These are phyloP conservation scores for Chaitophorus viminalis DNA, from an alignment of 2,888 invertebrate genomes.

Conservation along the genomic window DNA sequence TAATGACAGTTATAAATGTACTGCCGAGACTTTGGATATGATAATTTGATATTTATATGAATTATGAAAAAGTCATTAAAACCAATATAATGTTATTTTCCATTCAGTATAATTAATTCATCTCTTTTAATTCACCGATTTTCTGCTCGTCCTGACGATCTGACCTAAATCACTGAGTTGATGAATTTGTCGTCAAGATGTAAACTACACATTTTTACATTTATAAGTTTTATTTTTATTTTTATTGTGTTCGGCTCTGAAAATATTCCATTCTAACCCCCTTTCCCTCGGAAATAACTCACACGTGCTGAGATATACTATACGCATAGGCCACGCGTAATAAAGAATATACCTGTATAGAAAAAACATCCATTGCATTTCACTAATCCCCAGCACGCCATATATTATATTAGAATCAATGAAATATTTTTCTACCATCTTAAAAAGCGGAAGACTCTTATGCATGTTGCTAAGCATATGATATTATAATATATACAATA, in stretches of 20 bases:
- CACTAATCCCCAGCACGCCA: background rate
- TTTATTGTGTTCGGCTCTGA: background rate
- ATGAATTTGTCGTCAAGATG: background rate
- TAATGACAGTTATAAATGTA: too few species aligned
- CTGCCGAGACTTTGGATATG: too few species aligned
- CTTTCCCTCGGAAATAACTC: background rate
- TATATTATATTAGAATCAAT: background rate
- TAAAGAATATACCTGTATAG: background rate
- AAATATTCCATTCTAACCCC: background rate
- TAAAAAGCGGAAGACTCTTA: background rate
- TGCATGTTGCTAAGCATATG: background rate
- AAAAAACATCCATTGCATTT: background rate
- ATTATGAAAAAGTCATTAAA: too few species aligned
- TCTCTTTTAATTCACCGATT: too few species aligned
- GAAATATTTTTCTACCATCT: background rate
- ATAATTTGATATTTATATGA: too few species aligned
- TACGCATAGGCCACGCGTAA: background rate
- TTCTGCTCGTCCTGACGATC: too few species aligned
- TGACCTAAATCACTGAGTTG: too few species aligned
- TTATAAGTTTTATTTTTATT: too few species aligned
- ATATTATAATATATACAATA: background rate
- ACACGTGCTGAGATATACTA: background rate
- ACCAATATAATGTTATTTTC: too few species aligned
- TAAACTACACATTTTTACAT: background rate
- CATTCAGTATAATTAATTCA: too few species aligned